Base-by-base conservation (phyloP, 1,140 invertebrate genomes). In the Phthorimaea operculella region DNA sequence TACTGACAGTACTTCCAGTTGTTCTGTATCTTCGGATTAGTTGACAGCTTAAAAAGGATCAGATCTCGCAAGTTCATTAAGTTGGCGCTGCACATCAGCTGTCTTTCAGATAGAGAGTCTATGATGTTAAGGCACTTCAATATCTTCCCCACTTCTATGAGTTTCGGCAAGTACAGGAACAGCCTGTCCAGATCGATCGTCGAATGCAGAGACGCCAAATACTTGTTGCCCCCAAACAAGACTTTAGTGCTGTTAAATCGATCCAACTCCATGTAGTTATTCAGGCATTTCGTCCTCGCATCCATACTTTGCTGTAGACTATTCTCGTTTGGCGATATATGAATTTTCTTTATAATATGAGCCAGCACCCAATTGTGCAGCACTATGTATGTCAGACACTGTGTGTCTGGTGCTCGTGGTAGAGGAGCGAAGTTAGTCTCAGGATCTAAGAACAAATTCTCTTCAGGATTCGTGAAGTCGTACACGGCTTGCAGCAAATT, bases 351-450 rank as follows among this genome's bases (percentile, higher is more conserved):
- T 18, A 87, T 79, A 34, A 87, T 75, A 61, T 85, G 83, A 6
- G 83, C 85, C 14, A 87, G 58, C 0, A 87, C 84, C 85, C 84
- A 87, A 55, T 87, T 87, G 51, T 87, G 75, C 49, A 87, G 64
- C 4, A 83, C 74, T 6, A 87, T 63, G 55, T 86, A 85, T 0
- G 80, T 87, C 12, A 81, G 62, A 62, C 75, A 82, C 63, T 85
- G 73, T 11, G 80, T 69, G 51, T 81, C 76, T 0, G 79, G 75
- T 18, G 73, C 68, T 6, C 76, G 65, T 6, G 79, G 79, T 28
- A 79, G 52, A 6, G 78, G 78, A 6, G 81, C 75, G 44, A 82
- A 76, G 55, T 82, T 72, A 0, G 70, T 64, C 9, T 61, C 70
- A 0, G 74, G 74, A 28, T 82, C 78, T 21, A 78, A 36, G 59